These are phyloP conservation scores for Lasius fuliginosus DNA, from an alignment of 2,888 invertebrate genomes.

Conservation along the genomic window DNA sequence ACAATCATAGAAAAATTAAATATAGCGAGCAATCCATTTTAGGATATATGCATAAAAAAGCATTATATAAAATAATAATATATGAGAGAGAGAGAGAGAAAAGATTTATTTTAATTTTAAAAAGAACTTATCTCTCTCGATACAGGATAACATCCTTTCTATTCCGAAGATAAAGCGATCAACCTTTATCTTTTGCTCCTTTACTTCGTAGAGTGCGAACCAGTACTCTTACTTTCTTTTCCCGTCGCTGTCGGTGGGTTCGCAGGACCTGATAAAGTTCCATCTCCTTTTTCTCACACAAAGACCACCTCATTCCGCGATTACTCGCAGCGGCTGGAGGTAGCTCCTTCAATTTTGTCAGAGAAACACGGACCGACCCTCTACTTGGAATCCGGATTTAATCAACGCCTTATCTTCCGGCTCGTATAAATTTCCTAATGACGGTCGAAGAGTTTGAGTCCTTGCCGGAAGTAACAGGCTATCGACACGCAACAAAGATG, in stretches of 20 bases:
- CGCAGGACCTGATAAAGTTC: constrained; percentile 67
- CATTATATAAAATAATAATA: background rate
- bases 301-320: constrained; percentile 59
- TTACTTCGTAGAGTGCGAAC: constrained; percentile 61
- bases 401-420: constrained; percentile 64
- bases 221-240: constrained; percentile 71
- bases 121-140: constrained; percentile 63
- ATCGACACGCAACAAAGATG: background rate
- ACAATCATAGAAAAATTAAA: background rate
- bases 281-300: constrained; percentile 39
- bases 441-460: constrained; percentile 32
- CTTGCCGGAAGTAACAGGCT: constrained; percentile 24
- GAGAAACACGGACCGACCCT: constrained; percentile 51
- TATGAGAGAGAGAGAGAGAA: background rate
- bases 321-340: constrained; percentile 67
- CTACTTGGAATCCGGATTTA: constrained; percentile 65
- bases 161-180: constrained; percentile 70
- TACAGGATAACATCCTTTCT: constrained; percentile 66
- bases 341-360: constrained; percentile 75
- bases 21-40: background rate
- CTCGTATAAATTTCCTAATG: constrained; percentile 73
- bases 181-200: constrained; percentile 64
- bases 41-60: background rate
- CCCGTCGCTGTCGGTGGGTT: constrained; percentile 36
- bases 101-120: constrained; percentile 73